Percentiles rank a stretch among this genome's conserved stretches.
Evolutionary conservation across 1,140 invertebrate species (phyloP).

Genomic region (Myzus persicae): DNA sequence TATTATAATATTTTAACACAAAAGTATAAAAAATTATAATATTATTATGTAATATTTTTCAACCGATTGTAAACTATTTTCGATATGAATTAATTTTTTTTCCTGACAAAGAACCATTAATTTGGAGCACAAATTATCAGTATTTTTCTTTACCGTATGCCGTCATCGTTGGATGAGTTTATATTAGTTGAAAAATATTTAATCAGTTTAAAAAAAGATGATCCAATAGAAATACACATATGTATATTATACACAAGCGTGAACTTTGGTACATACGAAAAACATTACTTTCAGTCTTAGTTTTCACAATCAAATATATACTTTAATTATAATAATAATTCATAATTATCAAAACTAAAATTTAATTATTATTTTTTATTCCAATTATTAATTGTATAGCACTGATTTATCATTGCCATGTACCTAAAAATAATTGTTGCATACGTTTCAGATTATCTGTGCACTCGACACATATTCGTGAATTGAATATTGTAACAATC

Average conservation of each 20-base stretch:
- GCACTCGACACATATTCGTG: not conserved
- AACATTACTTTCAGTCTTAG: not conserved
- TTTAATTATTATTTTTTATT: not conserved
- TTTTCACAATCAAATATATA: not conserved
- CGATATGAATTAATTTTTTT: constrained; percentile 16
- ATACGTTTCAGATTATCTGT: not conserved
- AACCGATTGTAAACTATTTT: not conserved
- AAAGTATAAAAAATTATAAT: not conserved
- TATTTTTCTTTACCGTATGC: not conserved
- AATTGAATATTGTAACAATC: not conserved
- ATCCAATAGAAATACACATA: constrained; percentile 7
- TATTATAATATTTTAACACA: not conserved
- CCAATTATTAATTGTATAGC: not conserved
- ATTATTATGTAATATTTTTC: constrained; percentile 33
- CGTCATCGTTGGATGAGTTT: not conserved
- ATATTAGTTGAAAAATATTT: constrained; percentile 42
- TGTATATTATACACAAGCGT: not conserved
- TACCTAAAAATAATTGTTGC: constrained; percentile 1
- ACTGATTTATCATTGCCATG: not conserved
- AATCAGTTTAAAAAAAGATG: constrained; percentile 47
- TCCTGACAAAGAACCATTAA: constrained; percentile 19
- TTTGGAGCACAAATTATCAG: constrained; percentile 10
- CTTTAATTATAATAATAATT: not conserved
- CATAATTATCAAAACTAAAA: not conserved
- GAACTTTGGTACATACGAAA: not conserved